Conservation (phyloP, 1,140 invertebrate species). For the Diabrotica virgifera region DNA sequence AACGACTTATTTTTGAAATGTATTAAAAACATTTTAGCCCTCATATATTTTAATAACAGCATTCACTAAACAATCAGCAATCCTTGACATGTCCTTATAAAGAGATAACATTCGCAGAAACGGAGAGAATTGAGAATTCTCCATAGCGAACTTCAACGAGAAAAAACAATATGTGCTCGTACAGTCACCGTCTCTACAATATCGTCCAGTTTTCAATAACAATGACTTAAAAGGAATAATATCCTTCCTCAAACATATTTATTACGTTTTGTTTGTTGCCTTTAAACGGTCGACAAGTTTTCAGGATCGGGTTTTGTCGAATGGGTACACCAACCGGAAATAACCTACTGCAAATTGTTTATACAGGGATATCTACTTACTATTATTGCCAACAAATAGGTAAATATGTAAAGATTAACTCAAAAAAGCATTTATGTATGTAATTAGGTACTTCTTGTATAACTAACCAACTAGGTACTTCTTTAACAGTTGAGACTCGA, state of each 20-base stretch:
- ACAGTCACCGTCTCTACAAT: conserved; percentile 13
- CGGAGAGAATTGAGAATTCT: conserved; percentile 14
- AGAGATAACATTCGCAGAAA: conserved; percentile 7
- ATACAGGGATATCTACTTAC: too few relatives aligned
- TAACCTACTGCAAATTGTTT: neutral
- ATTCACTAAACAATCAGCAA: conserved; percentile 11
- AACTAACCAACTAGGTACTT: too few relatives aligned
- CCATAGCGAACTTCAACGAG: conserved; percentile 7
- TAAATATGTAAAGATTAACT: too few relatives aligned
- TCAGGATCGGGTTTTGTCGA: conserved; percentile 6
- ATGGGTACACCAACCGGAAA: conserved; percentile 4
- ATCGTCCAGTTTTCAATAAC: conserved; percentile 26
- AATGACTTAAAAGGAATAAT: conserved; percentile 27
- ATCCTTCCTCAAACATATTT: conserved; percentile 21
- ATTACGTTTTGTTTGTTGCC: conserved; percentile 12
- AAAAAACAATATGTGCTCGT: conserved; percentile 19
- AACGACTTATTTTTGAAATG: too few relatives aligned
- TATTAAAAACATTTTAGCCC: too few relatives aligned
- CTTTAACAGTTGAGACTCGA: too few relatives aligned
- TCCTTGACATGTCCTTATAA: conserved; percentile 17
- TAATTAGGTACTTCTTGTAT: too few relatives aligned
- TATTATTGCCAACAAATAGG: too few relatives aligned
- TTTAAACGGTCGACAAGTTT: neutral
- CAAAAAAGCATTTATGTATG: too few relatives aligned
- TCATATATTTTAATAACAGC: too few relatives aligned